phyloP scores from a whole-genome alignment of 2,888 invertebrate genomes.

The Lepeophtheirus nordmannii region DNA sequence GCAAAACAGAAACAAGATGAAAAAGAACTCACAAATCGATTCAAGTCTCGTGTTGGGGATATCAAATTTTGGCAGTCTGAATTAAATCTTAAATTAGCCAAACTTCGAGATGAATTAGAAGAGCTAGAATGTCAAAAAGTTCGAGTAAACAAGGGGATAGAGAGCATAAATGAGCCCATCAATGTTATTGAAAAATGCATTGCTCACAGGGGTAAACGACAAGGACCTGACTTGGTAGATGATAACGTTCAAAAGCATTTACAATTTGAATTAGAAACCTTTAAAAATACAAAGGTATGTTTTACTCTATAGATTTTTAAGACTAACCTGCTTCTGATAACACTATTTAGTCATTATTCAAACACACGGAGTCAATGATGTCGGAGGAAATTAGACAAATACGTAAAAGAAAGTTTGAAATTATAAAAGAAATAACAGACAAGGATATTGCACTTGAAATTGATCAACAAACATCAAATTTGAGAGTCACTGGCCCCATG shows the following conservation, averaged over 20 bases:
- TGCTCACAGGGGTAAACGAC: conserved; percentile 4
- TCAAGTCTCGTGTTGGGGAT: conserved; percentile 16
- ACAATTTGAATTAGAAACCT: conserved; percentile 13
- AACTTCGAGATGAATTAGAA: conserved; percentile 12
- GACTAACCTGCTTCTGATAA: background rate
- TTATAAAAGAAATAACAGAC: conserved; percentile 18
- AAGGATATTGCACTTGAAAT: conserved; percentile 20
- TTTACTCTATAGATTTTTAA: background rate
- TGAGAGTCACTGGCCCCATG: conserved; percentile 12
- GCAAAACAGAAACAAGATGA: conserved; percentile 10
- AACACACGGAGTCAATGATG: background rate
- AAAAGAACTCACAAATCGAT: conserved; percentile 12
- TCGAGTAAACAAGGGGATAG: conserved; percentile 3
- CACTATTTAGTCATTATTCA: background rate
- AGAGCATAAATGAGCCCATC: background rate
- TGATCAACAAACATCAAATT: conserved; percentile 10
- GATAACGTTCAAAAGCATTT: conserved; percentile 20
- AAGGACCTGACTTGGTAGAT: conserved; percentile 7
- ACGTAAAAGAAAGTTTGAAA: background rate
- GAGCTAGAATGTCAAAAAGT: conserved; percentile 10
- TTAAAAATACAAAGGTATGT: conserved; percentile 2
- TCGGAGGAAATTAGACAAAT: conserved; percentile 19
- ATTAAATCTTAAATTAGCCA: conserved; percentile 13
- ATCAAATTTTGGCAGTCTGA: conserved; percentile 22
- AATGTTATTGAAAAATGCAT: conserved; percentile 14